Percentiles rank a stretch among this genome's conserved stretches.
Evolutionary conservation across 2,113 vertebrate species (phyloP).

Genomic region (Pseudolaguvia tuberculata): DNA sequence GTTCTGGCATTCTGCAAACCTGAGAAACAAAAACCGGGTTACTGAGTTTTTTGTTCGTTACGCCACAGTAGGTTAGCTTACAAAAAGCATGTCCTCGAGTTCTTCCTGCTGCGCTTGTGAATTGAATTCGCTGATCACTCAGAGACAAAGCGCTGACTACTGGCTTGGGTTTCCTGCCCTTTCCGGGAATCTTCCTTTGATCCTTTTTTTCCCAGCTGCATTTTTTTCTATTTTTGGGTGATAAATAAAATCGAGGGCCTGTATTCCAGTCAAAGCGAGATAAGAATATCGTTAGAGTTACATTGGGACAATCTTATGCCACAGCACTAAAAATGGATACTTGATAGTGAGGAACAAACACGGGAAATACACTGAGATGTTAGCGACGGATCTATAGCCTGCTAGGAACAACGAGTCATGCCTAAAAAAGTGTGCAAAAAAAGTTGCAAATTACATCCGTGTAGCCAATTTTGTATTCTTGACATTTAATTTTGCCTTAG

Average conservation of each 20-base stretch:
- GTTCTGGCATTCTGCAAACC: not conserved
- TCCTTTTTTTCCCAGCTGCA: constrained; percentile 26
- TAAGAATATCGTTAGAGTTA: constrained; percentile 37
- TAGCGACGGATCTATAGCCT: not conserved
- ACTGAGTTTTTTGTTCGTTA: not conserved
- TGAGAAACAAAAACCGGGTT: not conserved
- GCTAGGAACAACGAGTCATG: not conserved
- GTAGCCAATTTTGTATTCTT: not conserved
- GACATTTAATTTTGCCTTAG: not conserved
- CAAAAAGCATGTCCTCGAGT: constrained; percentile 29
- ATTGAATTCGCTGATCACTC: constrained; percentile 42
- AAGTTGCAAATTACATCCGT: not conserved
- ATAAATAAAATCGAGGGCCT: constrained; percentile 31
- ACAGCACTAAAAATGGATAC: not conserved
- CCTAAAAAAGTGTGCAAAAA: not conserved
- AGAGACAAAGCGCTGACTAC: constrained; percentile 46
- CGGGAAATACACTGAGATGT: not conserved
- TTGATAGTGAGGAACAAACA: not conserved
- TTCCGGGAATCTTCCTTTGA: constrained; percentile 48
- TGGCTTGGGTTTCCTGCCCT: constrained; percentile 44
- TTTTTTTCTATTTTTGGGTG: constrained; percentile 39
- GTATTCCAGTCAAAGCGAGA: constrained; percentile 36
- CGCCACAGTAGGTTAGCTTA: not conserved
- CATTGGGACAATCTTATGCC: not conserved
- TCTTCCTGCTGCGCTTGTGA: constrained; percentile 34